A percentile compares a stretch with the other conserved stretches of the same genome.
Conservation (phyloP, 2,888 invertebrate genomes). For the Tenthredo distinguenda region DNA sequence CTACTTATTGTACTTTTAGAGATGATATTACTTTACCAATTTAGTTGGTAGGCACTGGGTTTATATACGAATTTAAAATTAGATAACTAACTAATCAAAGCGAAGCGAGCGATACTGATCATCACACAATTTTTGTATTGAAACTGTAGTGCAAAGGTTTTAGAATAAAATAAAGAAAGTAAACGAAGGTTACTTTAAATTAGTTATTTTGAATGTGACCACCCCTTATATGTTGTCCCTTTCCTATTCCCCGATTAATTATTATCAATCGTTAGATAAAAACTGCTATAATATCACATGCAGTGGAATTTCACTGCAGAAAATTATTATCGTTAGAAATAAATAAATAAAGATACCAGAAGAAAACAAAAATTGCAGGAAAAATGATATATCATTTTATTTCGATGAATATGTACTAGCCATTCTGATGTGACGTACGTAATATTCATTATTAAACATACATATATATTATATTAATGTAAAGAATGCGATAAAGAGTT, state of each 20-base stretch:
- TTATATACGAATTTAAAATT: constrained; percentile 7
- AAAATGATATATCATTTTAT: not conserved
- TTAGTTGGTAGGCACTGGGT: constrained; percentile 35
- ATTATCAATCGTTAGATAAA: not conserved
- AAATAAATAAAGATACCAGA: not conserved
- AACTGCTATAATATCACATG: not conserved
- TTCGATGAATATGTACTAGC: constrained; percentile 9
- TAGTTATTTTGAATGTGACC: constrained; percentile 73
- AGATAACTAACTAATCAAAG: constrained; percentile 8
- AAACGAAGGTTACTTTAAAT: constrained; percentile 68
- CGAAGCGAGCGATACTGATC: constrained; percentile 13
- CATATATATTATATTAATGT: constrained; percentile 5
- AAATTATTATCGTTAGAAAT: not conserved
- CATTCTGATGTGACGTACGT: constrained; percentile 33
- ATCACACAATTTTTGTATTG: constrained; percentile 62
- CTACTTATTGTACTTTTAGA: constrained; percentile 43
- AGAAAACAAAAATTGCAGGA: not conserved
- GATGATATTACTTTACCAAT: constrained; percentile 44
- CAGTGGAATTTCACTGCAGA: not conserved
- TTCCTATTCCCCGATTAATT: constrained; percentile 8
- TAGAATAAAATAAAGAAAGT: constrained; percentile 74
- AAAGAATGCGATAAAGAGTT: constrained; percentile 5
- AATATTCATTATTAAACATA: constrained; percentile 21
- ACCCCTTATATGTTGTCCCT: constrained; percentile 44
- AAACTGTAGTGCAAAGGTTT: constrained; percentile 70